Conservation (phyloP, 2,888 invertebrate species). For the Fragum fragum region DNA sequence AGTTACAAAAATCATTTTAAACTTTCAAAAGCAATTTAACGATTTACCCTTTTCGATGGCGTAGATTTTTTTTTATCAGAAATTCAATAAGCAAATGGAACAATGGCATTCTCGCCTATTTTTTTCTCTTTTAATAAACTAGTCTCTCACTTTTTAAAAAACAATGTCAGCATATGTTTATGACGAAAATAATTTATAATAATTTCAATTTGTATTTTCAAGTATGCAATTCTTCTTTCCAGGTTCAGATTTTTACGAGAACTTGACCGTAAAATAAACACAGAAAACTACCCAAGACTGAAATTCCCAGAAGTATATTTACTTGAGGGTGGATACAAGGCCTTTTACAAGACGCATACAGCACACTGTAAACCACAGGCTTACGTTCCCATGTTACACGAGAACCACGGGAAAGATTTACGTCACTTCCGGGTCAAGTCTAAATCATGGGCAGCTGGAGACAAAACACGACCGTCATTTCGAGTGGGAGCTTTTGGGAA, state of each 20-base stretch:
- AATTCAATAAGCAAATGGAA: too few relatives aligned
- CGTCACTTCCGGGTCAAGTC: slow-evolving; percentile 92
- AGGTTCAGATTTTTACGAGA: slow-evolving; percentile 94
- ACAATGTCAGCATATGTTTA: too few relatives aligned
- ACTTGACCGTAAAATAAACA: slow-evolving; percentile 93
- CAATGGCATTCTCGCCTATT: too few relatives aligned
- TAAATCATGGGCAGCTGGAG: slow-evolving; percentile 89
- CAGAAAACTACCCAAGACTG: slow-evolving; percentile 93
- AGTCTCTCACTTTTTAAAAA: too few relatives aligned
- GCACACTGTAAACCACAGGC: slow-evolving; percentile 91
- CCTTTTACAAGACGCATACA: slow-evolving; percentile 90
- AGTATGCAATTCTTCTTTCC: too few relatives aligned
- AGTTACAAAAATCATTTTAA: too few relatives aligned
- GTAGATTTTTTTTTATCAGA: too few relatives aligned
- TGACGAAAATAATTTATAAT: too few relatives aligned
- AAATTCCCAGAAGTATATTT: slow-evolving; percentile 97
- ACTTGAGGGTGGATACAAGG: slow-evolving; percentile 95
- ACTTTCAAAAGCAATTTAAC: not conserved
- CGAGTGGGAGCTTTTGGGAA: not conserved
- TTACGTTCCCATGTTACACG: slow-evolving; percentile 95
- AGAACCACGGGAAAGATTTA: slow-evolving; percentile 91
- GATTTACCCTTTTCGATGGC: too few relatives aligned
- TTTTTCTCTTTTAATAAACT: not conserved
- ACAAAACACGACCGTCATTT: slow-evolving; percentile 29
- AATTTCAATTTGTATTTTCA: too few relatives aligned